phyloP scores from a whole-genome alignment of 1,140 invertebrate genomes.

The Sitobion miscanthi region DNA sequence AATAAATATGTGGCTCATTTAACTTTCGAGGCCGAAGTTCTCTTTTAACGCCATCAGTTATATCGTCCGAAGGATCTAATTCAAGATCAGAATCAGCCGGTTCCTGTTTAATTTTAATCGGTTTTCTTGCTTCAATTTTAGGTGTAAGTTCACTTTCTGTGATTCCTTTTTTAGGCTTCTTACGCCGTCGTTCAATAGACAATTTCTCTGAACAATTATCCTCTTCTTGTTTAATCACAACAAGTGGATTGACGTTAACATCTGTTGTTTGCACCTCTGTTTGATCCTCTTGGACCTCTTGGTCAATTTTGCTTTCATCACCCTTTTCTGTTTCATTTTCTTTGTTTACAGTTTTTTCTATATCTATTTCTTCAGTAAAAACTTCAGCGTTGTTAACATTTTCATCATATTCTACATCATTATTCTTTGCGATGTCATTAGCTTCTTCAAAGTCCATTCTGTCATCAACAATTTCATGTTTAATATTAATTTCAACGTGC shows the following conservation, averaged over 20 bases:
- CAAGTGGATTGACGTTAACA: neutral
- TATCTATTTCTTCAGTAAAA: neutral
- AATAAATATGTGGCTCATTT: constrained; percentile 21
- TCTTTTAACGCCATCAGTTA: constrained; percentile 11
- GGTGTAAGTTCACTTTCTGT: neutral
- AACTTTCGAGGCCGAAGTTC: constrained; percentile 27
- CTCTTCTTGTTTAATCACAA: neutral
- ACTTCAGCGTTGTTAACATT: neutral
- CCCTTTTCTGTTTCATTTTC: neutral
- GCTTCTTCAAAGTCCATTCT: neutral
- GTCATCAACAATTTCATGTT: constrained; percentile 11
- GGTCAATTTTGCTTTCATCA: neutral
- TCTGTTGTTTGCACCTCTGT: neutral
- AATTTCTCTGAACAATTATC: neutral
- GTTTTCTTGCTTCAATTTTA: constrained; percentile 19
- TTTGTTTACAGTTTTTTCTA: neutral
- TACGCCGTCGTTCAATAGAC: neutral
- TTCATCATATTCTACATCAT: neutral
- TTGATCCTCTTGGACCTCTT: neutral
- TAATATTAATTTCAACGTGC: neutral
- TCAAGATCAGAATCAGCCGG: neutral
- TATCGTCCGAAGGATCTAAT: constrained; percentile 15
- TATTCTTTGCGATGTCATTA: neutral
- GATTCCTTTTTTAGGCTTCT: neutral
- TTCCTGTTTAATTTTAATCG: constrained; percentile 34